A percentile compares a stretch with the other conserved stretches of the same genome.
These are phyloP conservation scores for Pseudochirops cupreus DNA, from an alignment of 2,797 vertebrate genomes.

Conservation along the genomic window DNA sequence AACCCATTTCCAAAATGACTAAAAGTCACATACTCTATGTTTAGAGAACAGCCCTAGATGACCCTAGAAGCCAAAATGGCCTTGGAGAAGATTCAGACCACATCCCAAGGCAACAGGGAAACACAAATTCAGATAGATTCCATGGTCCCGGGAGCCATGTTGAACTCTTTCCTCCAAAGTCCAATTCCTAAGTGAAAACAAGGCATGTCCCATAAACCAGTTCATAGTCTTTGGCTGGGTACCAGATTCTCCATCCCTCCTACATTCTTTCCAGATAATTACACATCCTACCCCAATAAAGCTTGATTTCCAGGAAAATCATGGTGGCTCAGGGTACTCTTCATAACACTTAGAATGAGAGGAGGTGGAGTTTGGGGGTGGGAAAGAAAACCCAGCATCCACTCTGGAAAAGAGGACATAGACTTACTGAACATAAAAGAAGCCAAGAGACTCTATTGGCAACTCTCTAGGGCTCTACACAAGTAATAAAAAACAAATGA, in stretches of 20 bases:
- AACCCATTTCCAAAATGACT: not conserved
- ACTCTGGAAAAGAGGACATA: not conserved
- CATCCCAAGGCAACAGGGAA: not conserved
- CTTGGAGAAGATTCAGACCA: not conserved
- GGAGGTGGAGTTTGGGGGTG: not conserved
- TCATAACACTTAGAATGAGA: not conserved
- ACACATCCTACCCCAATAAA: not conserved
- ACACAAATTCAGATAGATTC: not conserved
- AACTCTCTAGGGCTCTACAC: fast-evolving
- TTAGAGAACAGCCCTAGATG: not conserved
- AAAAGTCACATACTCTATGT: not conserved
- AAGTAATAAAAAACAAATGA: not conserved
- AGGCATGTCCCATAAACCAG: not conserved
- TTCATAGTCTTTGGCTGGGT: not conserved
- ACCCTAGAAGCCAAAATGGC: not conserved
- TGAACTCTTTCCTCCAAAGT: not conserved
- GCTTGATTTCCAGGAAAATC: not conserved
- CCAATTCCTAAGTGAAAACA: conserved; percentile 8
- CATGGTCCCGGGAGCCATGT: not conserved
- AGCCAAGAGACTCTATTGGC: not conserved
- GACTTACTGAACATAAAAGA: no score
- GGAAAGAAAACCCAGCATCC: not conserved
- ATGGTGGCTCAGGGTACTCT: not conserved
- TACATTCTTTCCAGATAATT: not conserved
- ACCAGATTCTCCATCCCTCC: not conserved